These are phyloP conservation scores for Diogma glabrata DNA, from an alignment of 2,888 invertebrate genomes.

Conservation along the genomic window DNA sequence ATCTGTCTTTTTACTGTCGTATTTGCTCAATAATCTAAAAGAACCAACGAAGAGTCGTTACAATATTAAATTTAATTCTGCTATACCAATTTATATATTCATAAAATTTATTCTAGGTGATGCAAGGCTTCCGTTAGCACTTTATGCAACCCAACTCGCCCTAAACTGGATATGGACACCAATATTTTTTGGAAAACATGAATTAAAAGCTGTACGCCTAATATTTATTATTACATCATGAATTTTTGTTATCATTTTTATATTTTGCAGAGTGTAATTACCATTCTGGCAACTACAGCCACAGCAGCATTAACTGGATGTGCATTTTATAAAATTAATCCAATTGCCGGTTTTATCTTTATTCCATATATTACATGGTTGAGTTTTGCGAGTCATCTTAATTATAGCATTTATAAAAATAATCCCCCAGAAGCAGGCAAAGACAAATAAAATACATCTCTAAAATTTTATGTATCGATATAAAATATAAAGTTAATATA, in stretches of 20 bases:
- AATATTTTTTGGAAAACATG: conserved; percentile 64
- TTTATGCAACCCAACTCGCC: conserved; percentile 63
- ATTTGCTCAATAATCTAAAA: no score
- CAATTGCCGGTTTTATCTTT: conserved; percentile 52
- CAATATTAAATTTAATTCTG: no score
- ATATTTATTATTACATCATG: conserved; percentile 5
- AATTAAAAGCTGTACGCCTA: conserved; percentile 53
- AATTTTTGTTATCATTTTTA: background rate
- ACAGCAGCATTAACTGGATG: conserved; percentile 46
- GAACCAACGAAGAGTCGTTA: no score
- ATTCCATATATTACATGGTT: conserved; percentile 68
- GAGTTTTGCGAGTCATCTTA: conserved; percentile 54
- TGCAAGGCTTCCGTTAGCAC: conserved; percentile 52
- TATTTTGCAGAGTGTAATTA: conserved; percentile 37
- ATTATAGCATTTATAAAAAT: conserved; percentile 35
- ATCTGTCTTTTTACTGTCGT: no score
- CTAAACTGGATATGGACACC: conserved; percentile 82
- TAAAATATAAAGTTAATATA: no score
- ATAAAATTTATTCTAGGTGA: conserved; percentile 30
- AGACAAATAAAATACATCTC: no score
- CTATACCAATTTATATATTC: background rate
- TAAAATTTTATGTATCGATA: no score
- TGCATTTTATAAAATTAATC: conserved; percentile 50
- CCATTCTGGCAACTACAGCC: conserved; percentile 45
- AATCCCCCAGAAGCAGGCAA: no score